Conservation (phyloP, 2,888 invertebrate genomes). For the Lumbricus terrestris region DNA sequence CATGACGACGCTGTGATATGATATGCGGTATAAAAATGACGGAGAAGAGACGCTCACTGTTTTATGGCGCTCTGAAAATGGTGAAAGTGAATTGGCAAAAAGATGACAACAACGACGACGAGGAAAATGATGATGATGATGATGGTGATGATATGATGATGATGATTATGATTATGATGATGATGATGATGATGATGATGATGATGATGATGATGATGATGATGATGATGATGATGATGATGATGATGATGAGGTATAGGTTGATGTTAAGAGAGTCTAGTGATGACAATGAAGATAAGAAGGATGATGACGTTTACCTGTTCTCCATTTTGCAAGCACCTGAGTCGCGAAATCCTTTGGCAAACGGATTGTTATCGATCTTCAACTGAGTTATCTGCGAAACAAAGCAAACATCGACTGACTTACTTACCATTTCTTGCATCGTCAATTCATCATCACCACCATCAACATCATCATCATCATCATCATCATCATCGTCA, state of each 20-base stretch:
- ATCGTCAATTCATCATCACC: no score
- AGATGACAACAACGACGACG: no score
- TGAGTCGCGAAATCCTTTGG: slow-evolving; percentile 21
- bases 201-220: no score
- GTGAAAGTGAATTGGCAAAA: no score
- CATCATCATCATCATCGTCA: not conserved
- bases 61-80: no score
- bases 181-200: no score
- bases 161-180: no score
- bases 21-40: not conserved
- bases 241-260: not conserved
- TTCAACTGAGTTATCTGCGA: slow-evolving; percentile 12
- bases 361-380: slow-evolving; percentile 18
- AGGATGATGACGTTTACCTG: not conserved
- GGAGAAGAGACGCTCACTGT: not conserved
- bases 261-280: not conserved
- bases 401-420: not conserved
- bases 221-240: not conserved
- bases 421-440: no score
- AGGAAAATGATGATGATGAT: no score
- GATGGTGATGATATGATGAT: no score
- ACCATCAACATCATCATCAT: not conserved
- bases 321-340: not conserved
- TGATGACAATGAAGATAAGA: not conserved
- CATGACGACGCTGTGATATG: not conserved